These are phyloP conservation scores for Lithobates sylvaticus DNA, from an alignment of 2,797 vertebrate genomes.

Conservation along the genomic window DNA sequence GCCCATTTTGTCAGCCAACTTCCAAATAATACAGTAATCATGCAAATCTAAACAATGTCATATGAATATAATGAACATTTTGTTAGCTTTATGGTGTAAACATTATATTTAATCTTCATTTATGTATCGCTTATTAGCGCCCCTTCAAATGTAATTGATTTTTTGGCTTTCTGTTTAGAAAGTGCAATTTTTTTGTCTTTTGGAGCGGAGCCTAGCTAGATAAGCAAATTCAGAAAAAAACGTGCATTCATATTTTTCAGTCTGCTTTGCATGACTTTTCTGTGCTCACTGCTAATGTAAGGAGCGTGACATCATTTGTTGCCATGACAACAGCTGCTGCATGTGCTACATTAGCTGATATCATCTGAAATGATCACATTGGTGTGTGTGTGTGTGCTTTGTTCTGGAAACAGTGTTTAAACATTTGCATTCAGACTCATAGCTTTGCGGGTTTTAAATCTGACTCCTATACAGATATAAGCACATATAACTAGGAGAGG, in stretches of 20 bases:
- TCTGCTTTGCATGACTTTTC: constrained; percentile 14
- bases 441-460: neutral
- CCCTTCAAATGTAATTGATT: neutral
- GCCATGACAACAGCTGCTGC: constrained; percentile 67
- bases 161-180: constrained; percentile 3
- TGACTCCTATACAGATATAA: neutral
- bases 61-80: constrained; percentile 3
- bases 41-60: neutral
- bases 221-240: neutral
- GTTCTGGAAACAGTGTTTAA: neutral
- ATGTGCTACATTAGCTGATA: constrained; percentile 64
- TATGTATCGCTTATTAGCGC: constrained; percentile 1
- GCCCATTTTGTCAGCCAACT: constrained; percentile 13
- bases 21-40: constrained; percentile 27
- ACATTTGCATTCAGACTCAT: neutral
- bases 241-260: constrained; percentile 1
- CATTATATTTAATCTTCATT: constrained; percentile 19
- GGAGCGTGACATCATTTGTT: constrained; percentile 62
- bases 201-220: constrained; percentile 25
- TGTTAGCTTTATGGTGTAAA: constrained; percentile 31
- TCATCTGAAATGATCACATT: constrained; percentile 22
- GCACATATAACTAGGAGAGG: too few relatives aligned
- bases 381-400: neutral
- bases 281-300: neutral
- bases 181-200: neutral